These are phyloP conservation scores for Ormyrus labotus DNA, from an alignment of 2,888 invertebrate genomes.

Conservation along the genomic window DNA sequence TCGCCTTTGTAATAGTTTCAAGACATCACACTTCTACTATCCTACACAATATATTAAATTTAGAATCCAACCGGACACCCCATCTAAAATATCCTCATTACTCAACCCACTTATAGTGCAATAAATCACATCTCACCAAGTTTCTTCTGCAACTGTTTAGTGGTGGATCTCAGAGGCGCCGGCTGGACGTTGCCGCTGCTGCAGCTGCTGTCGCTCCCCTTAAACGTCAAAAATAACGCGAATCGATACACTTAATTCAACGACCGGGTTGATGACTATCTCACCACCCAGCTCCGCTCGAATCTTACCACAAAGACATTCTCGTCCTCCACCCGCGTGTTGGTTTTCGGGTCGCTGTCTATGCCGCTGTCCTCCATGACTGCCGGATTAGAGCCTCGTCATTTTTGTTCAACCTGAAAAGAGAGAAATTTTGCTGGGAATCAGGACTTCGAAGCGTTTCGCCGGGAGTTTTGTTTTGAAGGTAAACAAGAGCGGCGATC, in stretches of 20 bases:
- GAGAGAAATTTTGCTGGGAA: not conserved
- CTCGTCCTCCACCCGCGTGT: constrained; percentile 71
- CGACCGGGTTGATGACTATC: too few species aligned
- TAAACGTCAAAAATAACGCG: constrained; percentile 49
- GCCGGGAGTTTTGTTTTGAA: too few species aligned
- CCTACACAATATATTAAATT: too few species aligned
- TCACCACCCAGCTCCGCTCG: too few species aligned
- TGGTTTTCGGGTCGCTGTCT: constrained; percentile 75
- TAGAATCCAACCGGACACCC: too few species aligned
- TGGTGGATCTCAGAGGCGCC: constrained; percentile 67
- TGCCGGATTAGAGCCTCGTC: not conserved
- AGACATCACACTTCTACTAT: too few species aligned
- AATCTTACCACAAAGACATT: constrained; percentile 51
- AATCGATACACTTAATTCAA: not conserved
- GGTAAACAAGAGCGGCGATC: too few species aligned
- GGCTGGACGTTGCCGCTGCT: constrained; percentile 69
- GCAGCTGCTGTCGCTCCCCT: constrained; percentile 74
- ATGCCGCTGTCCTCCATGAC: constrained; percentile 76
- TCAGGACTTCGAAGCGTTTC: too few species aligned
- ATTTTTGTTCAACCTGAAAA: constrained; percentile 35
- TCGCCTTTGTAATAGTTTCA: too few species aligned
- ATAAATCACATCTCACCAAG: constrained; percentile 66
- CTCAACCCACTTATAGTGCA: too few species aligned
- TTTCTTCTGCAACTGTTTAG: constrained; percentile 74
- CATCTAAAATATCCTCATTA: too few species aligned